Percentiles rank a stretch among this genome's conserved stretches.
Conservation (phyloP, 2,797 vertebrate genomes). For the Hephaestus fuliginosus region DNA sequence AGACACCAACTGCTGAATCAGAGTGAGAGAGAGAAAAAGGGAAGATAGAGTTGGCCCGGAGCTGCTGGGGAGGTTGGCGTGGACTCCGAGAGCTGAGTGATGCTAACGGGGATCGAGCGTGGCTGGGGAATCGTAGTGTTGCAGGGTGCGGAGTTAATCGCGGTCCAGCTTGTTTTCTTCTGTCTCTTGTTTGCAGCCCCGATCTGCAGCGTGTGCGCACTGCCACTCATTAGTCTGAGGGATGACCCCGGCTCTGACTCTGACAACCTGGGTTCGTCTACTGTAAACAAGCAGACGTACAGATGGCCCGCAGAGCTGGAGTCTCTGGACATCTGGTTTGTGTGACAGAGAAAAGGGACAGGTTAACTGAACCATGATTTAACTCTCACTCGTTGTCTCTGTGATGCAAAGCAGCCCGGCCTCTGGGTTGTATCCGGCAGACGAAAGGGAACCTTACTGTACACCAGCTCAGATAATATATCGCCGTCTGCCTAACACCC, state of each 20-base stretch:
- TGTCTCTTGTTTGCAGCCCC: constrained; percentile 46
- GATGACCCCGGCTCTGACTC: constrained; percentile 65
- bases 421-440: constrained; percentile 74
- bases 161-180: constrained; percentile 58
- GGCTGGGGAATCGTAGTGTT: constrained; percentile 67
- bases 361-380: constrained; percentile 79
- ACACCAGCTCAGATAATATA: constrained; percentile 70
- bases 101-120: constrained; percentile 74
- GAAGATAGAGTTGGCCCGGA: constrained; percentile 68
- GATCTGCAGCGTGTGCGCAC: constrained; percentile 29
- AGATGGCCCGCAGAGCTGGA: constrained; percentile 62
- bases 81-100: constrained; percentile 71
- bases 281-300: constrained; percentile 67
- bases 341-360: constrained; percentile 74
- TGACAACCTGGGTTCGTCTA: constrained; percentile 61
- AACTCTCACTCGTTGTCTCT: constrained; percentile 75
- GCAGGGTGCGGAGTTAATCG: constrained; percentile 62
- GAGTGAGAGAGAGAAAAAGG: constrained; percentile 61
- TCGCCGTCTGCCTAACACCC: constrained; percentile 60
- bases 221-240: constrained; percentile 68
- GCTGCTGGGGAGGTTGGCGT: constrained; percentile 76
- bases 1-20: constrained; percentile 84
- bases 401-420: constrained; percentile 73
- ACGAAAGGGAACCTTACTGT: constrained; percentile 55
- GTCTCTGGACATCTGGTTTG: constrained; percentile 76